A percentile compares a stretch with the other conserved stretches of the same genome.
Conservation (phyloP, 2,797 vertebrate species). For the Chrysolophus pictus region DNA sequence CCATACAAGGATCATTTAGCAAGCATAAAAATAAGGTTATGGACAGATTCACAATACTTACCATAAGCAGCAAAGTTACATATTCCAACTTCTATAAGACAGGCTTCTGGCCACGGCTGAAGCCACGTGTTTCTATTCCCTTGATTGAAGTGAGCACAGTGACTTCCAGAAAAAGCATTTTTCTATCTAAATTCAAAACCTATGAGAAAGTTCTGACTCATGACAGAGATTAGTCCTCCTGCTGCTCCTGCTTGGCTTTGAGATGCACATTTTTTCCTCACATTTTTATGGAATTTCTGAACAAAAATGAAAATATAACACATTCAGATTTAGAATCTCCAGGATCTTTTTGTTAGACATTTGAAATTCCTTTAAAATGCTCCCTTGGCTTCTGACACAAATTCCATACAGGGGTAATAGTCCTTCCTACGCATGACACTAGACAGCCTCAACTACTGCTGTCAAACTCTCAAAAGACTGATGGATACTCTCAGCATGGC, state of each 20-base stretch:
- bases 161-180: not conserved
- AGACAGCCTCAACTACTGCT: not conserved
- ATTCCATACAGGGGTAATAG: not conserved
- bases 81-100: not conserved
- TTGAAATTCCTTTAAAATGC: not conserved
- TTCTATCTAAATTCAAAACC: not conserved
- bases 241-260: not conserved
- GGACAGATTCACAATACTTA: not conserved
- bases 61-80: not conserved
- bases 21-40: not conserved
- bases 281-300: not conserved
- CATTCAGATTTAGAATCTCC: not conserved
- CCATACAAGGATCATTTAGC: not conserved
- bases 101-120: not conserved
- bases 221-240: not conserved
- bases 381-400: not conserved
- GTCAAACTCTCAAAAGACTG: not conserved
- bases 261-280: not conserved
- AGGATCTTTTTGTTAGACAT: not conserved
- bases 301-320: not conserved
- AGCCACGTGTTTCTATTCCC: not conserved
- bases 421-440: not conserved
- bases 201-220: not conserved
- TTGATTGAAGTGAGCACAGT: not conserved
- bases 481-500: not conserved